Evolutionary conservation across 2,888 invertebrate species (phyloP).

Genomic region (Meteorus cinctellus): DNA sequence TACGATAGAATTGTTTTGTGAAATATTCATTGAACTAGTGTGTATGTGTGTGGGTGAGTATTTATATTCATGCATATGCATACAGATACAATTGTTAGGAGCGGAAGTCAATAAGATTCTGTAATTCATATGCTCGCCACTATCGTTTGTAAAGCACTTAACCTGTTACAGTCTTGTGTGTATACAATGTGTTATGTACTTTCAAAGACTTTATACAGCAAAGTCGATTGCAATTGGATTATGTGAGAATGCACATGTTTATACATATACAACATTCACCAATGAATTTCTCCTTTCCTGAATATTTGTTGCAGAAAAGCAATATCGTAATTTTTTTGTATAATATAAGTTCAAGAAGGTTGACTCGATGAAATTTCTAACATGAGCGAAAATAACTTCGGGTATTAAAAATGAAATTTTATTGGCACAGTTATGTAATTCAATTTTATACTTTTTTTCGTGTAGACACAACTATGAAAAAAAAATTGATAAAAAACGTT

Average conservation of each 20-base stretch:
- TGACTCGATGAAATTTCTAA: no score
- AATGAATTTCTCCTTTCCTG: not conserved
- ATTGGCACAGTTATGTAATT: no score
- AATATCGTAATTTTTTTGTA: no score
- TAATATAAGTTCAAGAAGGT: no score
- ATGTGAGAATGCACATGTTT: conserved; percentile 17
- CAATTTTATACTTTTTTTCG: no score
- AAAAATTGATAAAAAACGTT: no score
- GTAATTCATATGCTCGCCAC: conserved; percentile 50
- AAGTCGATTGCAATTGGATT: conserved; percentile 24
- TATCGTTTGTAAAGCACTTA: conserved; percentile 44
- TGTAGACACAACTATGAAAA: no score
- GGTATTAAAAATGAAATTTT: no score
- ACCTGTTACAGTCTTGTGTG: conserved; percentile 25
- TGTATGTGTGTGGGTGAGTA: conserved; percentile 31
- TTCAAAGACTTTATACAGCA: not conserved
- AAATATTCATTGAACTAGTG: conserved; percentile 26
- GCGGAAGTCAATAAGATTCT: conserved; percentile 53
- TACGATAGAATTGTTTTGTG: conserved; percentile 46
- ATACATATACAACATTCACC: not conserved
- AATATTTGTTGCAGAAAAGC: not conserved
- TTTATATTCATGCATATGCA: not conserved
- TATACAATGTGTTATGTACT: conserved; percentile 2
- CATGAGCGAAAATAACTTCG: no score
- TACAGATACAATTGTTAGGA: conserved; percentile 40